Evolutionary conservation across 1,140 invertebrate species (phyloP).

Genomic region (Pachypeltis micranthus): DNA sequence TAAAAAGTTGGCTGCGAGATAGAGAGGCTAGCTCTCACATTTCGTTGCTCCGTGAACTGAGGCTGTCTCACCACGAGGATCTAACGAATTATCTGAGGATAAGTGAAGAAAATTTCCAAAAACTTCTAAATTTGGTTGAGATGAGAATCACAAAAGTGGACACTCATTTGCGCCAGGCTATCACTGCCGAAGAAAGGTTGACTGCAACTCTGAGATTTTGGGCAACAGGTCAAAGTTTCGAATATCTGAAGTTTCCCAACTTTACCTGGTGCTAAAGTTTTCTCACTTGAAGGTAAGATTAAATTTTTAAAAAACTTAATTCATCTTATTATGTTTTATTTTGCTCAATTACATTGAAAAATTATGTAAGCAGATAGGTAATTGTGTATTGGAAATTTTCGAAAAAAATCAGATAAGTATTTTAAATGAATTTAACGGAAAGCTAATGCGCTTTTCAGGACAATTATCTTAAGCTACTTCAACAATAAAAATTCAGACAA

Average conservation of each 20-base stretch:
- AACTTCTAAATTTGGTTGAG: too few relatives aligned
- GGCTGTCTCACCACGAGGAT: too few relatives aligned
- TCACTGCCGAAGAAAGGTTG: too few relatives aligned
- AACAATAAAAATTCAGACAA: not conserved
- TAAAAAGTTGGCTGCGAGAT: too few relatives aligned
- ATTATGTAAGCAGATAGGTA: not conserved
- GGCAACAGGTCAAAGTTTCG: not conserved
- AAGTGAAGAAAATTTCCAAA: too few relatives aligned
- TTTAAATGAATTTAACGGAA: not conserved
- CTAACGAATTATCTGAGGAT: too few relatives aligned
- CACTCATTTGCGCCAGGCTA: too few relatives aligned
- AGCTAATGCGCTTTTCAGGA: not conserved
- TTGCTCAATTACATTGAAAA: not conserved
- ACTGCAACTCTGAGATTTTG: too few relatives aligned
- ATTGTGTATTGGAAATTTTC: not conserved
- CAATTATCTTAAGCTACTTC: not conserved
- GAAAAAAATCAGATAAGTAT: not conserved
- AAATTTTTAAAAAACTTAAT: not conserved
- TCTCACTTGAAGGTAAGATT: not conserved
- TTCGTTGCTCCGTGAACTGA: too few relatives aligned
- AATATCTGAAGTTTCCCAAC: not conserved
- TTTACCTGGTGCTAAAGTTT: not conserved
- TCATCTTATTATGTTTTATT: slow-evolving; percentile 3
- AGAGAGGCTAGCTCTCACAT: too few relatives aligned
- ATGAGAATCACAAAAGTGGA: too few relatives aligned